phyloP scores from a whole-genome alignment of 2,797 vertebrate genomes.

The Discoglossus pictus region DNA sequence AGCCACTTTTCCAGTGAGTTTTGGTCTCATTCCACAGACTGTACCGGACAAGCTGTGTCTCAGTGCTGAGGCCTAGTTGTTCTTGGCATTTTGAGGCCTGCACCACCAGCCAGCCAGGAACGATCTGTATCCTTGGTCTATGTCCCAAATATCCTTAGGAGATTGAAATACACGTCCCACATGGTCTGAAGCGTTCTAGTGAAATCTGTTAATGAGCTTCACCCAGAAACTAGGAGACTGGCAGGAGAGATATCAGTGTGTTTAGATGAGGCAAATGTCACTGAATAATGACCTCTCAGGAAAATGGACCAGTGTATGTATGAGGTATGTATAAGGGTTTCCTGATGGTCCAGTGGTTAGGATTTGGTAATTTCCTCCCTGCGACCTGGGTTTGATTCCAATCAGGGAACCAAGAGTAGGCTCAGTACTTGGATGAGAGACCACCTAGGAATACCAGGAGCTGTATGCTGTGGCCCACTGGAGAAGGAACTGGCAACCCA shows the following conservation, averaged over 20 bases:
- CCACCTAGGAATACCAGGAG: no score
- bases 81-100: neutral
- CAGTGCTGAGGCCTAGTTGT: neutral
- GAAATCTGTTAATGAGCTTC: neutral
- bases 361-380: no score
- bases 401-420: no score
- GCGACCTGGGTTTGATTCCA: no score
- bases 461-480: no score
- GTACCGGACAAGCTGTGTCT: neutral
- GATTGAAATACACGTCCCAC: neutral
- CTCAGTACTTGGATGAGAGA: no score
- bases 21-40: neutral
- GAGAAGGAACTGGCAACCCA: no score
- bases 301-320: no score
- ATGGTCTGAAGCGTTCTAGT: neutral
- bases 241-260: neutral
- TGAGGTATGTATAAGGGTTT: no score
- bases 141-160: neutral
- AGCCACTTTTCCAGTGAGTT: neutral
- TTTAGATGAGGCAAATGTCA: neutral
- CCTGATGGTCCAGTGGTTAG: no score
- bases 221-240: neutral
- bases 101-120: slow-evolving; percentile 4
- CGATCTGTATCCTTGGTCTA: neutral
- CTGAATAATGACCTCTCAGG: neutral